Evolutionary conservation across 2,797 vertebrate genomes (phyloP), one percentile per base, ranked within the genome.

Genomic region (Dipus sagitta): DNA sequence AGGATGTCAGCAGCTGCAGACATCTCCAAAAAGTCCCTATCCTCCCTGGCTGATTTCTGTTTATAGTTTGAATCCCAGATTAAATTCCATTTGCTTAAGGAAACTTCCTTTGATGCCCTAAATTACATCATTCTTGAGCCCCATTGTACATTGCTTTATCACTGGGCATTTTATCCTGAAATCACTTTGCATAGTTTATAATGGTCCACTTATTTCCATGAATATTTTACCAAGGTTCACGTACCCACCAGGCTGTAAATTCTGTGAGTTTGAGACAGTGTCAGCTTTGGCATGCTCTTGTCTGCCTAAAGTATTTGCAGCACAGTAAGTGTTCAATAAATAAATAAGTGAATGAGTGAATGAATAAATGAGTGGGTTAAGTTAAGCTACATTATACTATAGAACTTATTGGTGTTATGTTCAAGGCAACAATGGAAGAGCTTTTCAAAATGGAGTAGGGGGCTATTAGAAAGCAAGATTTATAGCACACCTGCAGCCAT

Each of bases 141-240:
- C 7, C 65, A 14, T 83, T 72, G 3, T 71, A 72, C 32, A 34
- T 72, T 38, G 47, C 12, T 88, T 14, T 91, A 90, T 67, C 67
- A 52, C 64, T 86, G 42, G 32, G 20, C 62, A 23, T 7, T 13
- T 92, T 82, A 90, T 52, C 42, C 84, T 42, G 18, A 78, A 28
- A 67, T 17, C 12, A 77, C 42, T 94, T 90, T 91, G 20, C 30
- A 79, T n/a, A 93, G 26, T 6, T 91, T 93, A 82, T 67, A 91
- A 80, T 84, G 70, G 78, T 30, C 26, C 38, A 93, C 21, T 23
- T 85, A 47, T 67, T 90, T 32, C 71, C 88, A 38, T 60, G 68
- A 58, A 84, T 79, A 62, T 74, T 91, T 97, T 88, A 78, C 88
- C 62, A 91, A 94, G 58, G 3, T 93, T 92, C 42, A 15, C 80